These are phyloP conservation scores for Papilio dardanus DNA, from an alignment of 1,140 invertebrate genomes.

Conservation along the genomic window DNA sequence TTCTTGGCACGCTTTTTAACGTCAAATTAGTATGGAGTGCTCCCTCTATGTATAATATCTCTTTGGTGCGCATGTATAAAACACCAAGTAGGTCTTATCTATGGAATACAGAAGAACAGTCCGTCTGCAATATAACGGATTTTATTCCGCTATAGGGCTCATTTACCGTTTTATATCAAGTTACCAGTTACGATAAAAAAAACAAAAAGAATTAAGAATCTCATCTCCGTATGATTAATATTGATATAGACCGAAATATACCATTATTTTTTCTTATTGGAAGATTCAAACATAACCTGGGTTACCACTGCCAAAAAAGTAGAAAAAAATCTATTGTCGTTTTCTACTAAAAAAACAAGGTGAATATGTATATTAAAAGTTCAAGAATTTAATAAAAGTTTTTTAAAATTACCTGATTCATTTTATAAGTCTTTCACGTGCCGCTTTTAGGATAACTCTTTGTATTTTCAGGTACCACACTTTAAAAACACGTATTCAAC, in stretches of 20 bases:
- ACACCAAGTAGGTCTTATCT: too few relatives aligned
- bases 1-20: too few relatives aligned
- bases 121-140: background rate
- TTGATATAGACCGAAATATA: too few relatives aligned
- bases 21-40: too few relatives aligned
- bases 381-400: background rate
- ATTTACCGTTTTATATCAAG: background rate
- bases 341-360: background rate
- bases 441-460: background rate
- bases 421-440: background rate
- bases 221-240: too few relatives aligned
- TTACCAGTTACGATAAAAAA: background rate
- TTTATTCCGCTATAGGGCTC: background rate
- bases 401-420: conserved; percentile 11
- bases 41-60: too few relatives aligned
- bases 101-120: background rate
- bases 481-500: background rate
- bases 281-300: too few relatives aligned
- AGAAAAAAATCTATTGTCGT: background rate
- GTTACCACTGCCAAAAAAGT: background rate
- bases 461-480: background rate
- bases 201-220: background rate
- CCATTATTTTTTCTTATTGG: too few relatives aligned
- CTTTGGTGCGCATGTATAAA: too few relatives aligned
- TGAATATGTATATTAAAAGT: background rate